phyloP scores from a whole-genome alignment of 1,140 invertebrate species.

The Andrena cerasifolii region DNA sequence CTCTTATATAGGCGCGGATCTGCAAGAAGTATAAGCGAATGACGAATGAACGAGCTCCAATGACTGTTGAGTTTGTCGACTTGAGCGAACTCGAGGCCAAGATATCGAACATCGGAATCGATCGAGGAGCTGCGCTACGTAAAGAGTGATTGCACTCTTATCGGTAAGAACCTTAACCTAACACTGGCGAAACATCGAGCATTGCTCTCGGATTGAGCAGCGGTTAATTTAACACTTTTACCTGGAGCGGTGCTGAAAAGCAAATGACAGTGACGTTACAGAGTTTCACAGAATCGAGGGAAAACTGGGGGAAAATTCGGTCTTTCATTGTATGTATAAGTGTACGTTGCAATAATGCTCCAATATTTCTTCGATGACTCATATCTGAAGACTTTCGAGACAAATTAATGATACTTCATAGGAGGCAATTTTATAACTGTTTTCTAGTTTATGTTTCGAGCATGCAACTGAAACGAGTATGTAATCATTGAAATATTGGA shows the following conservation, averaged over 20 bases:
- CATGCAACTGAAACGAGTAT: neutral
- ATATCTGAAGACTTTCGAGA: no score
- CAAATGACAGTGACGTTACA: no score
- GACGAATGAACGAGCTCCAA: constrained; percentile 18
- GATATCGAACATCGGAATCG: constrained; percentile 17
- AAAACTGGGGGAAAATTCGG: no score
- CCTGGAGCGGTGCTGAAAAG: no score
- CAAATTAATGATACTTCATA: neutral
- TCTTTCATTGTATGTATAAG: no score
- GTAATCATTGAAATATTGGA: neutral
- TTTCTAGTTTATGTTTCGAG: neutral
- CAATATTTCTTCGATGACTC: no score
- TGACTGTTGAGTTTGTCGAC: constrained; percentile 1
- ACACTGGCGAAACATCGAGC: neutral
- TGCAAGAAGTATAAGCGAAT: neutral
- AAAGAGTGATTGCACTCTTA: neutral
- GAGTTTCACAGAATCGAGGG: no score
- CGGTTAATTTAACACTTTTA: no score
- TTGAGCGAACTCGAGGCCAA: constrained; percentile 1
- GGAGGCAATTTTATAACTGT: neutral
- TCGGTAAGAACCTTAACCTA: constrained; percentile 2
- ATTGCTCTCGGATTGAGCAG: no score
- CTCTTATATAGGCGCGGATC: constrained; percentile 38
- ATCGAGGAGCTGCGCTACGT: neutral
- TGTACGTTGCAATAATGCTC: no score